Base-by-base conservation (phyloP, 2,888 invertebrate genomes). In the Agonopterix heracliana region DNA sequence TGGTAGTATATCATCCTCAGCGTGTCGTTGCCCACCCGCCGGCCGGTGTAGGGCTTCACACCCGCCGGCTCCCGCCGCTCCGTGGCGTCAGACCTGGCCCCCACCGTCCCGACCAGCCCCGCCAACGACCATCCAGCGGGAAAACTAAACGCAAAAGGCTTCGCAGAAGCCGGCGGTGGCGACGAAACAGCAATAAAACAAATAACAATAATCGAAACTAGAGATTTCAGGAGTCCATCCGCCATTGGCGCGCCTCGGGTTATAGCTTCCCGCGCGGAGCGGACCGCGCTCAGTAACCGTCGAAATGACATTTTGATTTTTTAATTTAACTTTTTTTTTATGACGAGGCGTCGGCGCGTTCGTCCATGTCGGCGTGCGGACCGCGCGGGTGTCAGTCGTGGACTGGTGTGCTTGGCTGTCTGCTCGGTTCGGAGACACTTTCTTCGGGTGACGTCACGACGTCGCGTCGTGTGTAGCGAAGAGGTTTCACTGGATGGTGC, bases 1-100 rank as follows among this genome's bases (percentile, higher is more conserved):
- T 94, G 91, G 79, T 91, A 91, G 77, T 95, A 95, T 55, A 95
- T 92, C 93, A 94, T 93, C 54, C 92, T 80, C 48, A 93, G 82
- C 2, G 94, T 93, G 61, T 93, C 92, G 69, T 92, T 91, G 55
- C 84, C 86, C 41, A 92, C 81, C 41, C 93, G 86, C 53, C 90
- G 83, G 3, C 94, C 94, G 55, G 92, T 92, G 78, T 88, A 93
- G 40, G 89, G 86, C 74, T 91, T 92, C 55, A 88, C 82, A 3
- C 83, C 86, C 1, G 87, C 83, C 42, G 78, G 73, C 5, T 80
- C 73, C 56, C 80, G 81, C 48, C 72, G 56, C 59, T 76, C 79
- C 41, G 73, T 67, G 13, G 70, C 77, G 45, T 80, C 83, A 1
- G 78, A 71, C 42, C 80, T 57, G 2, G 81, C 84, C 0, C 83